These are phyloP conservation scores for Sciurus carolinensis DNA, from an alignment of 2,797 vertebrate genomes.

Conservation along the genomic window DNA sequence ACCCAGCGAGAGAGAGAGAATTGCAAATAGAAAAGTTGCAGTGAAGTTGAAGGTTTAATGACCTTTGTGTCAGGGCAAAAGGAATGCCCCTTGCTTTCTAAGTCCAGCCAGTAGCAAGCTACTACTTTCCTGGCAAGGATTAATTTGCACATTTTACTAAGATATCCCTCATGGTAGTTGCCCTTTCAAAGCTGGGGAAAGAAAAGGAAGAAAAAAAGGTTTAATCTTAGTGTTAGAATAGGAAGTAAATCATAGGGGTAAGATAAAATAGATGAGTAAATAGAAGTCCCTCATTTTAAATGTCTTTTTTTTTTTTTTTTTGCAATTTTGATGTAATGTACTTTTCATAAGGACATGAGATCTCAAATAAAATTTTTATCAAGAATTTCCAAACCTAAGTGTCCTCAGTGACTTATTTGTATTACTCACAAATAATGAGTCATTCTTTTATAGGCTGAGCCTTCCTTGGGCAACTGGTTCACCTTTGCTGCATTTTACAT, in stretches of 20 bases:
- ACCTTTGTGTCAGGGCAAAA: constrained; percentile 45
- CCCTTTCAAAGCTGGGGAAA: constrained; percentile 55
- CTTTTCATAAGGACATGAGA: constrained; percentile 70
- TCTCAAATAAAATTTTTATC: constrained; percentile 80
- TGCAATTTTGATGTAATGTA: constrained; percentile 76
- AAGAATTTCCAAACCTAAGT: constrained; percentile 55
- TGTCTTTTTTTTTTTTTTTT: constrained; percentile 55
- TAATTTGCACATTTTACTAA: constrained; percentile 19
- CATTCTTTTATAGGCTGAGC: neutral
- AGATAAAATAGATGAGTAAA: constrained; percentile 34
- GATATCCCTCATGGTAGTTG: neutral
- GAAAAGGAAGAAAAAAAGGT: constrained; percentile 31
- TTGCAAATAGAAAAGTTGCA: constrained; percentile 6
- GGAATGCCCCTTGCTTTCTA: neutral
- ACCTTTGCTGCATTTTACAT: neutral
- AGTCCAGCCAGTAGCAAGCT: constrained; percentile 18
- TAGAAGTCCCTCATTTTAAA: constrained; percentile 45
- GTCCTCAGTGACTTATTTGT: constrained; percentile 65
- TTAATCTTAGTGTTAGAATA: constrained; percentile 24
- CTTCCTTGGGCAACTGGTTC: neutral
- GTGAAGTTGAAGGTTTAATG: constrained; percentile 34
- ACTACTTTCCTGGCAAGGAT: constrained; percentile 27
- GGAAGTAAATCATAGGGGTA: constrained; percentile 67
- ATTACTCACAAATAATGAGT: constrained; percentile 44
- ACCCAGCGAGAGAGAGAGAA: neutral